A percentile compares a stretch with the other conserved stretches of the same genome.
These are phyloP conservation scores for Pseudochaenichthys georgianus DNA, from an alignment of 2,797 vertebrate genomes.

Conservation along the genomic window DNA sequence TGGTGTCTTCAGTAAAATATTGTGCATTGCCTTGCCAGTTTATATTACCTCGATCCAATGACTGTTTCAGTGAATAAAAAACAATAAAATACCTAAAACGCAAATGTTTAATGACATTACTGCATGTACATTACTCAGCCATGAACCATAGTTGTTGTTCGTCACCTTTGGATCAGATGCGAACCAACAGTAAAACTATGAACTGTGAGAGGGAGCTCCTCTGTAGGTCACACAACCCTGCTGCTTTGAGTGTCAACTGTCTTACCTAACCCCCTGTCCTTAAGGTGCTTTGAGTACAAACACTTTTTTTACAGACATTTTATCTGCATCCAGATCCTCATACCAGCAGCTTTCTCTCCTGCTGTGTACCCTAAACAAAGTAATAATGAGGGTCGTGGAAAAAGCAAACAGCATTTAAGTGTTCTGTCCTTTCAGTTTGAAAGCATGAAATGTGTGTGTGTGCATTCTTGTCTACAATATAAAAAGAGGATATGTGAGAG, in stretches of 20 bases:
- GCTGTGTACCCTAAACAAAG: constrained; percentile 67
- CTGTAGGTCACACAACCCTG: constrained; percentile 31
- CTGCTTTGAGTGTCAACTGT: constrained; percentile 77
- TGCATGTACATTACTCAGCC: not conserved
- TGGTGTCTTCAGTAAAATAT: not conserved
- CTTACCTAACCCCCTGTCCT: constrained; percentile 39
- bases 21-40: not conserved
- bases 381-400: constrained; percentile 59
- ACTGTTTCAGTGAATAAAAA: not conserved
- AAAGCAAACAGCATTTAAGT: constrained; percentile 33
- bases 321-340: constrained; percentile 46
- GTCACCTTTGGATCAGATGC: not conserved
- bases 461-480: not conserved
- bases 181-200: not conserved
- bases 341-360: constrained; percentile 24
- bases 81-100: not conserved
- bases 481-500: not conserved
- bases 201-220: constrained; percentile 12
- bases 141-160: not conserved
- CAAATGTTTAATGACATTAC: not conserved
- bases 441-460: not conserved
- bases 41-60: not conserved
- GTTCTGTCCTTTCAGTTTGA: constrained; percentile 26
- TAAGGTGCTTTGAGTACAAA: constrained; percentile 70
- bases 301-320: constrained; percentile 59